Percentiles rank a stretch among this genome's conserved stretches.
Conservation (phyloP, 2,797 vertebrate genomes). For the Triplophysa bombifrons region DNA sequence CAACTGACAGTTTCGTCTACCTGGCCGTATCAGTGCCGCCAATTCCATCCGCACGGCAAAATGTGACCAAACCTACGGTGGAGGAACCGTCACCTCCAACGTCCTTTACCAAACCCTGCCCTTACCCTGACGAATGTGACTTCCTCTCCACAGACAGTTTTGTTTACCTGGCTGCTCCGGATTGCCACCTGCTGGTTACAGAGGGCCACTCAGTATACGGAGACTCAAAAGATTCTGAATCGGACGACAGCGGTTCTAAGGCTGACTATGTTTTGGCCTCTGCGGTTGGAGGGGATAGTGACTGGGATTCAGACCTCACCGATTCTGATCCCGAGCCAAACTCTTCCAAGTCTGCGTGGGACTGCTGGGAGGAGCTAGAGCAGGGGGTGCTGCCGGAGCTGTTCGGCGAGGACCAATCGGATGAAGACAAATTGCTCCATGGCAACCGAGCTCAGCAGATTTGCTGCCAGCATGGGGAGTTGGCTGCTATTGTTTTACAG, state of each 20-base stretch:
- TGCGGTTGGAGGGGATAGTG: constrained; percentile 77
- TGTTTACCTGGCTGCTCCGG: constrained; percentile 81
- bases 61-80: constrained; percentile 43
- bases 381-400: constrained; percentile 68
- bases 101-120: constrained; percentile 55
- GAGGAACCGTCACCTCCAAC: constrained; percentile 54
- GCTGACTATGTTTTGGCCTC: constrained; percentile 72
- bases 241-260: constrained; percentile 78
- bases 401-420: constrained; percentile 55
- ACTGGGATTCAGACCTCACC: constrained; percentile 80
- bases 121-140: constrained; percentile 76
- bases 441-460: constrained; percentile 49
- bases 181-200: constrained; percentile 75
- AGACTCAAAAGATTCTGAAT: constrained; percentile 74
- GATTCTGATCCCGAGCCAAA: constrained; percentile 70
- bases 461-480: constrained; percentile 49
- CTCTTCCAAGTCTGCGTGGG: constrained; percentile 68
- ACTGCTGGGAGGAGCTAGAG: constrained; percentile 72
- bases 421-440: constrained; percentile 54
- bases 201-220: constrained; percentile 72
- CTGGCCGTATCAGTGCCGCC: constrained; percentile 77
- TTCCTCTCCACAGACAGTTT: constrained; percentile 83
- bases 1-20: constrained; percentile 82
- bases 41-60: constrained; percentile 51
- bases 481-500: constrained; percentile 61